Evolutionary conservation across 2,888 invertebrate species (phyloP), one percentile per base, ranked within the genome.

Genomic region (Drosophila stalkeri): DNA sequence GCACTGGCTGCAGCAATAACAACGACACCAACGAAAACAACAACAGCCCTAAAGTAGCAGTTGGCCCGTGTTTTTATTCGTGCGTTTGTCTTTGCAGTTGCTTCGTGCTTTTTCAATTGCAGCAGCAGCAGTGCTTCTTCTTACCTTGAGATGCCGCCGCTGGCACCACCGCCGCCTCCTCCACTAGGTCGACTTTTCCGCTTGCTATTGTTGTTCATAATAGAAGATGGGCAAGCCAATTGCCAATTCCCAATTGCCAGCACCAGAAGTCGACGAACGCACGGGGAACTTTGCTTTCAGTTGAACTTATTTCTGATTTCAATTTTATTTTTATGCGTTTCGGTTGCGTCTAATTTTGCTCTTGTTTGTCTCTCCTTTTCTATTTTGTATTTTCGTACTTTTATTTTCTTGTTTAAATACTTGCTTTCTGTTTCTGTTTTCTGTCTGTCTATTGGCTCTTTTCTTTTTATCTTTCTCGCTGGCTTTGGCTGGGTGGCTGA

Each of bases 131-230:
- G 44, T 12, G 7, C 89, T 86, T 86, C 82, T 90, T 90, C 91
- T 90, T 90, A 90, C 89, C 89, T 90, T 81, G 90, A 81, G 78
- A 89, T 90, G 88, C 85, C 82, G 83, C 91, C 84, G 89, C 82
- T 82, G 77, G 86, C 79, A 78, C 74, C 86, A 62, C 85, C 81
- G 37, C 89, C 85, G 52, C 82, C 79, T 65, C 81, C 79, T 52
- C 83, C 91, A 69, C 95, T 96, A 92, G 96, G 95, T 94, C 97
- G 96, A 94, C 95, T 96, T 95, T 97, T 97, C 94, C 96, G 95
- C 94, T 97, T 97, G 94, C 95, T 96, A 93, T 96, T 97, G 83
- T 91, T 91, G 77, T 91, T 91, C 92, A 89, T 89, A 82, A 80
- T 82, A 80, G 77, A 77, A 73, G 69, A 74, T 80, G 71, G 81